These are phyloP conservation scores for Pogonognathellus flavescens DNA, from an alignment of 1,140 invertebrate species.

Conservation along the genomic window DNA sequence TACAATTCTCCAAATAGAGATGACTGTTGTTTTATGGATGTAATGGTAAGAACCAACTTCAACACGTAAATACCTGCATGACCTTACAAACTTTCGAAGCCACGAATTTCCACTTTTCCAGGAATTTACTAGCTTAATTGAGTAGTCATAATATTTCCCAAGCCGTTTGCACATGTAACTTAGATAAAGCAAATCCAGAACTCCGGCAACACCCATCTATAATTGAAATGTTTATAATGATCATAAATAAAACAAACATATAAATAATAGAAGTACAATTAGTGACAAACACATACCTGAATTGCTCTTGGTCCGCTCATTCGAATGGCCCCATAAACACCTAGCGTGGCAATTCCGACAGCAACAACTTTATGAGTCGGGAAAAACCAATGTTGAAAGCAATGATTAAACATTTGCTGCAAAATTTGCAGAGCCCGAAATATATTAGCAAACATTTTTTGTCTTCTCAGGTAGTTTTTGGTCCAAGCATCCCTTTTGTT, in stretches of 20 bases:
- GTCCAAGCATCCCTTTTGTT: not conserved
- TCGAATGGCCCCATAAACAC: conserved; percentile 27
- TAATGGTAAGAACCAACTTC: not conserved
- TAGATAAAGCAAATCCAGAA: not conserved
- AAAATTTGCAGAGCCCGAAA: conserved; percentile 22
- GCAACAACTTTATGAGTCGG: not conserved
- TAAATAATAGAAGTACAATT: too few species aligned
- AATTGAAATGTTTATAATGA: too few species aligned
- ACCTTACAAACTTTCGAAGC: not conserved
- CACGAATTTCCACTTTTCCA: not conserved
- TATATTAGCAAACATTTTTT: not conserved
- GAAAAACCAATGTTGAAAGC: not conserved
- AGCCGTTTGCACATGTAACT: not conserved
- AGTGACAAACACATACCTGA: too few species aligned
- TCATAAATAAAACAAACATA: too few species aligned
- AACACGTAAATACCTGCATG: not conserved
- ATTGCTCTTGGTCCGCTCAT: not conserved
- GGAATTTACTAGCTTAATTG: not conserved
- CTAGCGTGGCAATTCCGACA: not conserved
- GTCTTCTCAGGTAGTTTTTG: not conserved
- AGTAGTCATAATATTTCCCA: conserved; percentile 1
- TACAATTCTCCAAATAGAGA: not conserved
- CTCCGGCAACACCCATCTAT: conserved; percentile 33
- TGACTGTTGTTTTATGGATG: not conserved
- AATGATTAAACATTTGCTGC: not conserved